Conservation (phyloP, 2,888 invertebrate genomes). For the Druceiella hillmani region DNA sequence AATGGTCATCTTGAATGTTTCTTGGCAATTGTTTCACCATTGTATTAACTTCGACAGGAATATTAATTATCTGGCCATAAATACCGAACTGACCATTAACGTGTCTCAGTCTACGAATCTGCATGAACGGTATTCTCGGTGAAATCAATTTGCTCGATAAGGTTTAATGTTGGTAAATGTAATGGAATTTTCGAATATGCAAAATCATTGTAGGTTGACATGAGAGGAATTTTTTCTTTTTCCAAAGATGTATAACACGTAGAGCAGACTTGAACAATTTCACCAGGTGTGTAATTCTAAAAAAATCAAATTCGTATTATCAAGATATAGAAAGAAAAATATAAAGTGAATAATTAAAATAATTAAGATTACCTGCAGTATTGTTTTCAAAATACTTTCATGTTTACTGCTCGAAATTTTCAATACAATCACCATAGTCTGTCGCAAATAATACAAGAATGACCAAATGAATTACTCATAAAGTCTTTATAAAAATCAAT, state of each 20-base stretch:
- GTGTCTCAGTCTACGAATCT: conserved; percentile 2
- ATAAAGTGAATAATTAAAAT: conserved; percentile 18
- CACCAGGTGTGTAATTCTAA: conserved; percentile 22
- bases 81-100: too few relatives aligned
- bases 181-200: conserved; percentile 2
- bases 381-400: conserved; percentile 20
- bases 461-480: conserved; percentile 22
- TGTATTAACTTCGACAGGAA: too few relatives aligned
- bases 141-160: conserved; percentile 6
- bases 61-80: too few relatives aligned
- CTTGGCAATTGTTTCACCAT: too few relatives aligned
- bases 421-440: conserved; percentile 22
- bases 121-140: conserved; percentile 8
- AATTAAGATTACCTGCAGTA: conserved; percentile 22
- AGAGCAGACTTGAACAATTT: conserved; percentile 17
- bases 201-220: conserved; percentile 3
- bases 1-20: too few relatives aligned
- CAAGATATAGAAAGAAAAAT: conserved; percentile 19
- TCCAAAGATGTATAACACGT: conserved; percentile 17
- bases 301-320: conserved; percentile 20
- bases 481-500: conserved; percentile 24
- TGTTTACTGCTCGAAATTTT: conserved; percentile 21
- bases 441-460: conserved; percentile 25
- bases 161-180: conserved; percentile 4
- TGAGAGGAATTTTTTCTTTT: conserved; percentile 1